Evolutionary conservation across 2,797 vertebrate species (phyloP), one percentile per base, ranked within the genome.

Genomic region (Liparis tanakae): DNA sequence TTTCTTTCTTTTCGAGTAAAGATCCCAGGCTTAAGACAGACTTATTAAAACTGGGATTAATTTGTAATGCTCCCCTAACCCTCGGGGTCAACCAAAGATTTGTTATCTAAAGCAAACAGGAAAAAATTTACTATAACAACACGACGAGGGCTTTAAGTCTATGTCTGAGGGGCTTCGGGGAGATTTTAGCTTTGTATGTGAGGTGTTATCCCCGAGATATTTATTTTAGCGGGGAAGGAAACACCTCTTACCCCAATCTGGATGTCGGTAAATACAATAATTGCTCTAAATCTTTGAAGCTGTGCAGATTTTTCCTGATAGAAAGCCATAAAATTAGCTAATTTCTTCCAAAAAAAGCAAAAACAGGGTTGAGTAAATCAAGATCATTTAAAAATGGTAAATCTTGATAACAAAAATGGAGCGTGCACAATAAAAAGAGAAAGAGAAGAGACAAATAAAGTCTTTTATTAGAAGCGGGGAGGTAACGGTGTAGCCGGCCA

Each of bases 31-130:
- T 96, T 97, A 97, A 96, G 96, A 96, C 94, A 90, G 96, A 96
- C 95, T 97, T 98, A 97, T 98, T 97, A 97, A 97, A 98, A 95
- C 95, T 94, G 90, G 96, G 95, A 97, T 97, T 97, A 95, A 98
- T 97, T 96, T 98, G 96, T 97, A 96, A 97, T 97, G 96, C 95
- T 96, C 94, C 95, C 94, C 94, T 94, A 91, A 96, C 95, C 95
- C 94, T 87, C 80, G 66, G 91, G 93, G 92, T 92, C 92, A 94
- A 90, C 89, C 78, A 46, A 85, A 94, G 94, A 94, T 95, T 92
- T 93, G 92, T 92, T 93, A 94, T 95, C 94, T 94, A 92, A 94
- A 92, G 91, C 93, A 94, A 95, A 95, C 91, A 94, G 89, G 85
- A 87, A 88, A 84, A 92, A 92, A 92, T 88, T 87, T 88, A 85